Evolutionary conservation across 2,888 invertebrate species (phyloP), one percentile per base, ranked within the genome.

Genomic region (Drosophila seclusa): DNA sequence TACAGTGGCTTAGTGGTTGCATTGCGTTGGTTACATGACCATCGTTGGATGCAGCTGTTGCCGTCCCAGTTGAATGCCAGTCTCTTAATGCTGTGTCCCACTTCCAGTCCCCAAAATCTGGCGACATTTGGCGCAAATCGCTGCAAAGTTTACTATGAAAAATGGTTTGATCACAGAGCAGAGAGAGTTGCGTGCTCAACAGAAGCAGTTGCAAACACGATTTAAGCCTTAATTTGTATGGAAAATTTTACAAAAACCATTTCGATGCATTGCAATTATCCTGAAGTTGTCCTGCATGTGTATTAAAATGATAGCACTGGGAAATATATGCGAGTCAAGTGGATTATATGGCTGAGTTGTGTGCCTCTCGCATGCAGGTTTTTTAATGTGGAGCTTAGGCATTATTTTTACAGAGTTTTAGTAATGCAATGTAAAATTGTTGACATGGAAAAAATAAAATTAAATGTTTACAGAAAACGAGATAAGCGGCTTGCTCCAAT

Each of bases 1-100:
- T 61, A 34, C 62, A 68, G 52, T 67, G 70, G 69, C 68, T 79
- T 65, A 50, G 63, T 76, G 80, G 68, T 62, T 60, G 59, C 63
- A 55, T 57, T 63, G 62, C 62, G 40, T 55, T 40, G 45, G 61
- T 48, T 42, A 34, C 50, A 71, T 57, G 40, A 32, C 42, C 52
- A 59, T 31, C 48, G n/a, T 48, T 50, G 24, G 40, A 48, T 55
- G 55, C 73, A 62, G 53, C 55, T 73, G 67, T 24, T 42, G 59
- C 18, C 24, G 21, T 59, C 59, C 27, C 40, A 45, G 38, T 16
- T 7, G 40, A 36, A 27, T 57, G 40, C 21, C 16, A 40, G 38
- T 54, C 54, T 54, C 36, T 38, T 55, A 38, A 55, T 55, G 27
- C 38, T 18, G n/a, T 38, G n/a, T 13, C 18, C 34, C 18, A 21